Evolutionary conservation across 2,888 invertebrate genomes (phyloP).

Genomic region (Podotricha telesiphe): DNA sequence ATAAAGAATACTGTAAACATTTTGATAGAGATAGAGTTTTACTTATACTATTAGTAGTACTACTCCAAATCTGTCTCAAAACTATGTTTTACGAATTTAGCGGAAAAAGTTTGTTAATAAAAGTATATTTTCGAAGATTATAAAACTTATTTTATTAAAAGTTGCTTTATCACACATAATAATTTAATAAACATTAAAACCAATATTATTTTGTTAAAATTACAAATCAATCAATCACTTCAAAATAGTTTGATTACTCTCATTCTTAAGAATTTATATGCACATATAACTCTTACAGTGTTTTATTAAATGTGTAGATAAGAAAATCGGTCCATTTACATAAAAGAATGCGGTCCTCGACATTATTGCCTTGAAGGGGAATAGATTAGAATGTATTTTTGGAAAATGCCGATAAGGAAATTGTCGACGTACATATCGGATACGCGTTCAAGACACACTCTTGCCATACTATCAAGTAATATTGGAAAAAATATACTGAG

Average conservation of each 20-base stretch:
- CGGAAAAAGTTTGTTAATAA: too few species aligned
- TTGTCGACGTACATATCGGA: slow-evolving; percentile 48
- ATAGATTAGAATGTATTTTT: slow-evolving; percentile 57
- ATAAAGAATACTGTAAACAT: too few species aligned
- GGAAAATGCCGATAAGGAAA: slow-evolving; percentile 53
- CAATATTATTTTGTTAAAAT: too few species aligned
- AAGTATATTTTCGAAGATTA: too few species aligned
- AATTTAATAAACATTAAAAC: too few species aligned
- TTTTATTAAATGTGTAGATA: slow-evolving; percentile 26
- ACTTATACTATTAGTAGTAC: too few species aligned
- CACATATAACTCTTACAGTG: neutral
- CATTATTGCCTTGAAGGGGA: slow-evolving; percentile 60
- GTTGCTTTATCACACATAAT: too few species aligned
- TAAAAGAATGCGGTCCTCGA: slow-evolving; percentile 56
- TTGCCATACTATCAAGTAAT: slow-evolving; percentile 6
- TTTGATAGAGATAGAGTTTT: too few species aligned
- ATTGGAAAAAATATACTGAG: neutral
- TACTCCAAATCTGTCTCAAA: too few species aligned
- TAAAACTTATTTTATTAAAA: too few species aligned
- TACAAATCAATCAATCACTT: too few species aligned
- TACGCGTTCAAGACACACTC: slow-evolving; percentile 31
- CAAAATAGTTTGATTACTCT: neutral
- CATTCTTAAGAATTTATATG: neutral
- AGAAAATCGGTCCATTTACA: slow-evolving; percentile 36
- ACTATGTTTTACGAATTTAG: too few species aligned